Evolutionary conservation across 2,113 vertebrate species (phyloP).

Genomic region (Sebastes schlegelii): DNA sequence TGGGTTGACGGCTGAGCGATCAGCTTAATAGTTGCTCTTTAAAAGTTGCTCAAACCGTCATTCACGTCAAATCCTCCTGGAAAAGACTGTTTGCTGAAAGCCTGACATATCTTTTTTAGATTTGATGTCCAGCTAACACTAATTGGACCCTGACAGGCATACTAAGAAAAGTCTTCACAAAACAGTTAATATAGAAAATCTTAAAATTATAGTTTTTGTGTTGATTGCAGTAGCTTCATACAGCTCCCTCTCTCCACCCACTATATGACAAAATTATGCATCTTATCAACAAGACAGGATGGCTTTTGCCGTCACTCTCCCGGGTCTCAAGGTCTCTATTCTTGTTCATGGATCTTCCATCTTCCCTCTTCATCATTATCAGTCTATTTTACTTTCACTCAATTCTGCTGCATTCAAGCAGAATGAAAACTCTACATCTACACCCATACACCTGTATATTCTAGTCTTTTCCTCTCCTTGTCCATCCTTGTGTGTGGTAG

Average conservation of each 20-base stretch:
- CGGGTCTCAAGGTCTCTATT: constrained; percentile 5
- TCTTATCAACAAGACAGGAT: constrained; percentile 14
- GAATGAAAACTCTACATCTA: constrained; percentile 10
- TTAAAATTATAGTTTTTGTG: neutral
- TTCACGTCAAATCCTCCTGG: neutral
- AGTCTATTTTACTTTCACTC: constrained; percentile 27
- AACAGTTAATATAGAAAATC: neutral
- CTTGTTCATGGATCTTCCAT: constrained; percentile 25
- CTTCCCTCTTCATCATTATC: constrained; percentile 26
- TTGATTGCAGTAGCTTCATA: neutral
- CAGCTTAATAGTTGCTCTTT: neutral
- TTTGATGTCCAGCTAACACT: neutral
- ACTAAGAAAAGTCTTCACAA: neutral
- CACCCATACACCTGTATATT: constrained; percentile 44
- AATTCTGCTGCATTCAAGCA: constrained; percentile 29
- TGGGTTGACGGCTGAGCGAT: too few relatives aligned
- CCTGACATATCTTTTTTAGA: neutral
- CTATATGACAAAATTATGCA: constrained; percentile 14
- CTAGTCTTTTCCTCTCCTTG: constrained; percentile 8
- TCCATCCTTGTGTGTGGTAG: neutral
- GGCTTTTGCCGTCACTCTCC: neutral
- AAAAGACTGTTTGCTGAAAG: neutral
- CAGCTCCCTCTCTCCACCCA: neutral
- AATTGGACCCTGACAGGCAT: neutral
- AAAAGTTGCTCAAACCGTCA: neutral